phyloP scores from a whole-genome alignment of 2,888 invertebrate genomes.

The Eupeodes latifasciatus region DNA sequence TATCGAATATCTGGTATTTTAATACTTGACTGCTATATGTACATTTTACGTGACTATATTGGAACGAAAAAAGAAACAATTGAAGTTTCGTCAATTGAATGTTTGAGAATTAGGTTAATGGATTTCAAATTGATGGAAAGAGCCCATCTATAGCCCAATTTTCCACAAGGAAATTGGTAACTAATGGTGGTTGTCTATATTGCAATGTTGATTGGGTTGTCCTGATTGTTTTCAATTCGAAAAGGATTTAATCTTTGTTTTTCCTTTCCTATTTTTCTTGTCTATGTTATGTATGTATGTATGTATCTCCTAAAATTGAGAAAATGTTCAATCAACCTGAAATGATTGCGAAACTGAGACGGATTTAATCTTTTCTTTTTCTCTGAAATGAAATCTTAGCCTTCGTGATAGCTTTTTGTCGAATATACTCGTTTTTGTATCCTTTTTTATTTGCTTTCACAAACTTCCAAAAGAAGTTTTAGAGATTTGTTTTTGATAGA shows the following conservation, averaged over 20 bases:
- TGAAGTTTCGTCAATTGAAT: constrained; percentile 10
- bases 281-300: too few relatives aligned
- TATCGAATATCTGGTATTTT: neutral
- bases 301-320: constrained; percentile 3
- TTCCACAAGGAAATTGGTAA: constrained; percentile 2
- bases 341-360: neutral
- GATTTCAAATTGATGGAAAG: constrained; percentile 18
- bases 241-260: neutral
- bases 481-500: neutral
- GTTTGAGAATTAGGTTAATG: constrained; percentile 36
- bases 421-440: neutral
- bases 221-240: constrained; percentile 29
- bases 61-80: neutral
- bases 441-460: neutral
- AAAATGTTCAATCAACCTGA: constrained; percentile 9
- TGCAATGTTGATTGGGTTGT: neutral
- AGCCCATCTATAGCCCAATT: neutral
- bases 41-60: too few relatives aligned
- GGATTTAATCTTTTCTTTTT: neutral
- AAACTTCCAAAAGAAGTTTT: neutral
- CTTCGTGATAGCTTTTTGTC: neutral
- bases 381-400: neutral
- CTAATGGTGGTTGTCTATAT: neutral
- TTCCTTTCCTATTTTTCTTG: neutral
- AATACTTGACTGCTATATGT: too few relatives aligned